These are phyloP conservation scores for Sciaenops ocellatus DNA, from an alignment of 2,797 vertebrate species.

Conservation along the genomic window DNA sequence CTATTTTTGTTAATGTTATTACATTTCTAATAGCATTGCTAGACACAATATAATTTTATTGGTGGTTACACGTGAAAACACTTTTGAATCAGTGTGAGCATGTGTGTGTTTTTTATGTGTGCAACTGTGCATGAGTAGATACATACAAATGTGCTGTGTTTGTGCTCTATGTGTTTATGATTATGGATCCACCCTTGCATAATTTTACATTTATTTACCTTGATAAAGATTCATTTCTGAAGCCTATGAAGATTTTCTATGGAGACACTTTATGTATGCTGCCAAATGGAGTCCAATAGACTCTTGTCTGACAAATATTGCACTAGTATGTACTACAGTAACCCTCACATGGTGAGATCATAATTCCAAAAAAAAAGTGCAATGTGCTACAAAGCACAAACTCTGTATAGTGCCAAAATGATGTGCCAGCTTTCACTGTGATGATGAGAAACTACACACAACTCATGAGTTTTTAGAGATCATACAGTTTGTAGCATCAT, in stretches of 20 bases:
- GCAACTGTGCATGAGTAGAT: constrained; percentile 65
- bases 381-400: constrained; percentile 61
- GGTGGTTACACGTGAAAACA: constrained; percentile 41
- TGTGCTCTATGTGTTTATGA: constrained; percentile 50
- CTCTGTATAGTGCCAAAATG: constrained; percentile 51
- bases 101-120: constrained; percentile 53
- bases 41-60: background rate
- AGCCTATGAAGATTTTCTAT: constrained; percentile 46
- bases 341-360: constrained; percentile 43
- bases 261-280: constrained; percentile 55
- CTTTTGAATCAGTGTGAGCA: constrained; percentile 50
- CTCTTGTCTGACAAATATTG: constrained; percentile 60
- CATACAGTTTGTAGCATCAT: constrained; percentile 43
- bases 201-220: constrained; percentile 43
- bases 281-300: constrained; percentile 51
- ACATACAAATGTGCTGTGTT: constrained; percentile 54
- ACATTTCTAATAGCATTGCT: constrained; percentile 26
- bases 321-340: constrained; percentile 50
- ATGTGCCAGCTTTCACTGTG: constrained; percentile 71
- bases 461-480: constrained; percentile 26
- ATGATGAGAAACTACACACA: constrained; percentile 61
- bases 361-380: constrained; percentile 35
- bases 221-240: constrained; percentile 42
- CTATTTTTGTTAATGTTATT: constrained; percentile 38
- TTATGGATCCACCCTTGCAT: constrained; percentile 38